Conservation (phyloP, 2,797 vertebrate genomes). For the Bradypodion ventrale region DNA sequence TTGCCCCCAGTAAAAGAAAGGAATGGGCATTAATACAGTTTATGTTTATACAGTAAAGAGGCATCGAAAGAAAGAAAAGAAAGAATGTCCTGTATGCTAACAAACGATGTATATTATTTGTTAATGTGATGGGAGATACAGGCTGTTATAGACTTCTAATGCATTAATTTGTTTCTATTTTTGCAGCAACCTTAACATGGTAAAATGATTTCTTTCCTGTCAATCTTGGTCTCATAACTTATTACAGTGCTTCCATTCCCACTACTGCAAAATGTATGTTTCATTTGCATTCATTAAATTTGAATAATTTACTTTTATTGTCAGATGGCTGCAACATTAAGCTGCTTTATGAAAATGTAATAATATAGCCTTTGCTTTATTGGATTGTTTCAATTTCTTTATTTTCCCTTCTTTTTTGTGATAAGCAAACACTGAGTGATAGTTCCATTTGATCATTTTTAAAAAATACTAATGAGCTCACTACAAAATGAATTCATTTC, state of each 20-base stretch:
- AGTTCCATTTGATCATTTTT: constrained; percentile 26
- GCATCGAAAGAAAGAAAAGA: not conserved
- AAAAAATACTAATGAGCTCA: constrained; percentile 17
- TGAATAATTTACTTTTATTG: constrained; percentile 53
- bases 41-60: not conserved
- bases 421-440: constrained; percentile 43
- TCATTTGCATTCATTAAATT: constrained; percentile 59
- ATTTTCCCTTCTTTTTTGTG: not conserved
- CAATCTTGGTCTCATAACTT: constrained; percentile 49
- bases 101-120: constrained; percentile 44
- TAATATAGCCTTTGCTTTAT: constrained; percentile 32
- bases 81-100: not conserved
- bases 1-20: too few relatives aligned
- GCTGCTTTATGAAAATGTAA: constrained; percentile 58
- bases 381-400: constrained; percentile 47
- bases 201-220: constrained; percentile 48
- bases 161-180: constrained; percentile 56
- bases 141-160: constrained; percentile 23
- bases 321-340: constrained; percentile 61
- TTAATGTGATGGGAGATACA: constrained; percentile 57
- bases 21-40: not conserved
- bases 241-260: constrained; percentile 42
- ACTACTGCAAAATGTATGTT: constrained; percentile 45
- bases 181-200: constrained; percentile 15
- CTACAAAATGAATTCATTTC: not conserved